Base-by-base conservation (phyloP, 2,888 invertebrate genomes). In the Microdon myrmicae region DNA sequence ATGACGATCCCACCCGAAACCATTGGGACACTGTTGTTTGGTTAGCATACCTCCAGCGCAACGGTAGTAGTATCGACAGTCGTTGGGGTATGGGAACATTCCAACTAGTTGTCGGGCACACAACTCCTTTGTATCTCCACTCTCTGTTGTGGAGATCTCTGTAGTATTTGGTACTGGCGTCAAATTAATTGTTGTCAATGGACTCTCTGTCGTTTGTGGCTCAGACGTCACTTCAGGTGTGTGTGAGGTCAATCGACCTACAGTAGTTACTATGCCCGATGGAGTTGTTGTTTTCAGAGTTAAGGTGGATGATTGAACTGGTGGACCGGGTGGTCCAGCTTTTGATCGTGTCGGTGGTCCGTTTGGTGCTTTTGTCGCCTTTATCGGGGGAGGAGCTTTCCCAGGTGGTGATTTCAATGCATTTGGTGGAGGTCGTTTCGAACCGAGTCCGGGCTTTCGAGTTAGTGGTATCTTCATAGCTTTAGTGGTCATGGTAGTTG, bases 41-140 rank as follows among this genome's bases (percentile, higher is more conserved):
- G 3, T 31, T 6, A 61, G 25, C 1, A 10, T 2, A 2, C 61
- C 64, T 6, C 19, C 19, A 1, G 17, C 2, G 22, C 64, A 64
- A 29, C 64, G 45, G 13, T 64, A 61, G 25, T 25, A 61, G 12
- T 6, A 56, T 16, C 3, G 44, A 2, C 51, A 64, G 4, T 56
- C 32, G 1, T 17, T 23, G 7, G 56, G 35, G 12, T 56, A 17
- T 10, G 41, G 14, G 8, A 51, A 56, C 25, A 23, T 25, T 22
- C 64, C 64, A 12, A 10, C 19, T 0, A 8, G 12, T 17, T 56
- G 29, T 8, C 26, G 20, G n/a, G 3, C 12, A 22, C 60, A 60
- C 6, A 22, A 16, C 4, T 28, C 16, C 5, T 14, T 12, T 31
- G n/a, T n/a, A n/a, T n/a, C n/a, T n/a, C n/a, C n/a, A n/a, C n/a